Base-by-base conservation (phyloP, 2,888 invertebrate species). In the Capitulum mitella region DNA sequence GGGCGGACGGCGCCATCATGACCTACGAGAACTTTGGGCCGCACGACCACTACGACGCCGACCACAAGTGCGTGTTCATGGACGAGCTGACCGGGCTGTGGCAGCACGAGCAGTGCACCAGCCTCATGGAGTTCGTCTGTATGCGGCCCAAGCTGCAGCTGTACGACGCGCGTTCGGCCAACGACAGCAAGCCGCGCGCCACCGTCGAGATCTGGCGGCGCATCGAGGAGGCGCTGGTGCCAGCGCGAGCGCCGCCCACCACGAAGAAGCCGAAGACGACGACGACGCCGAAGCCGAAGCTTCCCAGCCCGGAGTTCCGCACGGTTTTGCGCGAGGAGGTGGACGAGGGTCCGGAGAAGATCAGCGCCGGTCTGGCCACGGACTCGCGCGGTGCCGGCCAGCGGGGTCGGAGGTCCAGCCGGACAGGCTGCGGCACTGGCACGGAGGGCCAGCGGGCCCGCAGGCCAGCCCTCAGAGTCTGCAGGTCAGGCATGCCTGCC, bases 1-100 rank as follows among this genome's bases (percentile, higher is more conserved):
- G 70, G 70, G 70, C 37, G 22, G 70, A 70, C 40, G 70, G 70
- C 26, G 40, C 70, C 22, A 70, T 70, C 40, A 70, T 70, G 70
- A 40, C 26, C 37, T 70, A 8, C 40, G 70, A 70, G 16, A 70
- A 70, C n/a, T 70, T 70, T 34, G 37, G 37, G 2, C 22, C 37
- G 26, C 40, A 40, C 70, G 70, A 70, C 26, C 37, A 40, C 8
- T 70, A 70, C 70, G 70, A 70, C 70, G 37, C 37, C 40, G 26
- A 70, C 70, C 70, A 40, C 70, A 37, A 70, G 40, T 70, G 70
- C 26, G 70, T 70, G 19, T 70, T 37, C 26, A 19, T 70, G 12
- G 40, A 70, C 3, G 70, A 70, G 10, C 2, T 37, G 70, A 70
- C 70, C 26, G 70, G 70, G 5, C 22, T 10, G 40, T 70, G 70